Percentiles rank a stretch among this genome's conserved stretches.
These are phyloP conservation scores for Fulica atra DNA, from an alignment of 2,113 vertebrate genomes.

Conservation along the genomic window DNA sequence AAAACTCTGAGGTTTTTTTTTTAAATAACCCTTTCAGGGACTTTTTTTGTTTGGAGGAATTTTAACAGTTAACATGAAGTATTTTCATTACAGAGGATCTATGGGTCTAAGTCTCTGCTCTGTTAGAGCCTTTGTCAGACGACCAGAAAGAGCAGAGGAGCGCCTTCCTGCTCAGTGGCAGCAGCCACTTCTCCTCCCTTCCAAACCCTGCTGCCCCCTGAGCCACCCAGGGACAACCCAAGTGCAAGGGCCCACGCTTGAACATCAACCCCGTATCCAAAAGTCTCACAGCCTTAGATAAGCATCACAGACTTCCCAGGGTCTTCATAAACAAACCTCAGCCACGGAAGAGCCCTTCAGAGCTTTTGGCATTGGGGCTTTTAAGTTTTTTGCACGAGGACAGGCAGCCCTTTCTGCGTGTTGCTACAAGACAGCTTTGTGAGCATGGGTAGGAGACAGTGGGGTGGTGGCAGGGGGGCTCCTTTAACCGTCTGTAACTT, in stretches of 20 bases:
- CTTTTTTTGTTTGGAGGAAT: conserved; percentile 23
- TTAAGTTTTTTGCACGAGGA: not conserved
- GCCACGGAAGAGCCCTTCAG: not conserved
- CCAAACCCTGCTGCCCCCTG: not conserved
- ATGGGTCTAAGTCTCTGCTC: not conserved
- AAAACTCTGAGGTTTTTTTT: not conserved
- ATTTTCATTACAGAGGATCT: not conserved
- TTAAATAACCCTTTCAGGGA: not conserved
- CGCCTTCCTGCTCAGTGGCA: not conserved
- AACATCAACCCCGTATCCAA: not conserved
- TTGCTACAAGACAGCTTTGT: not conserved
- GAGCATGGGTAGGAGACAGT: not conserved
- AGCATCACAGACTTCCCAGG: not conserved
- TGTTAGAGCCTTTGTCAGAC: not conserved
- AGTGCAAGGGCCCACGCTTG: not conserved
- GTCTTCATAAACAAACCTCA: not conserved
- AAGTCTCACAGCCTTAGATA: not conserved
- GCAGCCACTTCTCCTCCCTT: not conserved
- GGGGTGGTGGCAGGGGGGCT: not conserved
- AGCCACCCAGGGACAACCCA: accelerated
- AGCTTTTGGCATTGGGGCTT: not conserved
- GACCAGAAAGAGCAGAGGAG: not conserved
- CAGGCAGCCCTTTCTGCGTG: not conserved
- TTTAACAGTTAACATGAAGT: not conserved
- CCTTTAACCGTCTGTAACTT: not conserved